These are phyloP conservation scores for Threskiornis aethiopicus DNA, from an alignment of 2,797 vertebrate species.

Conservation along the genomic window DNA sequence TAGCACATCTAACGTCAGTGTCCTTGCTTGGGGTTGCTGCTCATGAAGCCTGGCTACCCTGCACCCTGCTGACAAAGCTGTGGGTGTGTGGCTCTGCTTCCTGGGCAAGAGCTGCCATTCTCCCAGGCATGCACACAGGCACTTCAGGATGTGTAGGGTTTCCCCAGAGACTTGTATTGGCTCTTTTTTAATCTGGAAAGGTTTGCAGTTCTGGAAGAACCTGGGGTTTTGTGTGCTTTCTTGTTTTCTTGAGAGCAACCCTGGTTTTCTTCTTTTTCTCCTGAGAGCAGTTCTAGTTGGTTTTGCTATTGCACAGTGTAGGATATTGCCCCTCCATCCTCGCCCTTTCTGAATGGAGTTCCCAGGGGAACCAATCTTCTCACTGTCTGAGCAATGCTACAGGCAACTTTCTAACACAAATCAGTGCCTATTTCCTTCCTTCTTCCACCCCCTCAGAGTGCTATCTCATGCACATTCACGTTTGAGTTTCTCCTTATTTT, in stretches of 20 bases:
- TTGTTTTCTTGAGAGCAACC: background rate
- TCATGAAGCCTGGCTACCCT: background rate
- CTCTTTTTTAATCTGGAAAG: background rate
- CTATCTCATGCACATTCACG: fast-evolving
- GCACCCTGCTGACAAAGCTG: background rate
- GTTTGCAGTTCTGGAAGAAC: background rate
- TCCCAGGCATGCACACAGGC: fast-evolving
- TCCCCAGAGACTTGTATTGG: background rate
- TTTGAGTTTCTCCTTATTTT: background rate
- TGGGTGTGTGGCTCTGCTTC: fast-evolving
- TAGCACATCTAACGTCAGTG: background rate
- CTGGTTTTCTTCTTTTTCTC: background rate
- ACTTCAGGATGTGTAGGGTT: background rate
- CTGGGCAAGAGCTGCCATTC: background rate
- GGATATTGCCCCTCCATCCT: background rate
- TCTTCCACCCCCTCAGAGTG: background rate
- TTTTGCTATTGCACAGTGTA: background rate
- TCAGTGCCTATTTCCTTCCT: background rate
- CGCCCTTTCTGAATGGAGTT: background rate
- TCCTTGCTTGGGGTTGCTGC: background rate
- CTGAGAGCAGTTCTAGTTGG: background rate
- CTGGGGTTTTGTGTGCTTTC: background rate
- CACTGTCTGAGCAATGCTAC: background rate
- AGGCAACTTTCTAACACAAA: background rate
- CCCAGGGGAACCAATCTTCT: background rate